Evolutionary conservation across 2,113 vertebrate species (phyloP).

Genomic region (Azemiops feae): DNA sequence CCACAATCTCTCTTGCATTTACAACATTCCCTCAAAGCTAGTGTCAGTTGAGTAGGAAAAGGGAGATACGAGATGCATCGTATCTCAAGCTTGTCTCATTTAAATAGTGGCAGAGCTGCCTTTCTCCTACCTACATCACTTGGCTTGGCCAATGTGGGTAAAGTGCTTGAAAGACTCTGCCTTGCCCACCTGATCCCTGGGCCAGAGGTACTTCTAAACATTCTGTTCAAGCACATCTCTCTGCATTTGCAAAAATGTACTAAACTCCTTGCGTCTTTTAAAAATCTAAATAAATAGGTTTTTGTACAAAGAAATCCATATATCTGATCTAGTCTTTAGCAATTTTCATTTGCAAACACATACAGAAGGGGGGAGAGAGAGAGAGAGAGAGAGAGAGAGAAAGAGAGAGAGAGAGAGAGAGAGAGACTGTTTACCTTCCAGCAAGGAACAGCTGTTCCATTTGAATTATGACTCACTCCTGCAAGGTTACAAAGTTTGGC

Average conservation of each 20-base stretch:
- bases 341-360: not conserved
- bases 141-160: conserved; percentile 59
- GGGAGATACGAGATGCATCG: conserved; percentile 89
- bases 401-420: not conserved
- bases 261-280: conserved; percentile 31
- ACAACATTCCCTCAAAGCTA: conserved; percentile 96
- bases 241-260: conserved; percentile 49
- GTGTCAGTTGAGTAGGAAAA: conserved; percentile 88
- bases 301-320: not conserved
- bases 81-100: conserved; percentile 84
- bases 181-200: conserved; percentile 55
- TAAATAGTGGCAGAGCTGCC: conserved; percentile 80
- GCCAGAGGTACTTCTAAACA: conserved; percentile 54
- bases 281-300: not conserved
- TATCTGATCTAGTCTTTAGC: conserved; percentile 30
- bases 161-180: conserved; percentile 60
- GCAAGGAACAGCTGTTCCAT: conserved; percentile 36
- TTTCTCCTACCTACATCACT: conserved; percentile 73
- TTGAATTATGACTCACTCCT: conserved; percentile 53
- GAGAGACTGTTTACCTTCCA: conserved; percentile 73
- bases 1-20: conserved; percentile 98
- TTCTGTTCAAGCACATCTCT: conserved; percentile 47
- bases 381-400: not conserved
- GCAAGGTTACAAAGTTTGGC: conserved; percentile 61
- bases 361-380: conserved; percentile 4